A percentile compares a stretch with the other conserved stretches of the same genome.
Conservation (phyloP, 2,888 invertebrate genomes). For the Mesorhabditis sp. region DNA sequence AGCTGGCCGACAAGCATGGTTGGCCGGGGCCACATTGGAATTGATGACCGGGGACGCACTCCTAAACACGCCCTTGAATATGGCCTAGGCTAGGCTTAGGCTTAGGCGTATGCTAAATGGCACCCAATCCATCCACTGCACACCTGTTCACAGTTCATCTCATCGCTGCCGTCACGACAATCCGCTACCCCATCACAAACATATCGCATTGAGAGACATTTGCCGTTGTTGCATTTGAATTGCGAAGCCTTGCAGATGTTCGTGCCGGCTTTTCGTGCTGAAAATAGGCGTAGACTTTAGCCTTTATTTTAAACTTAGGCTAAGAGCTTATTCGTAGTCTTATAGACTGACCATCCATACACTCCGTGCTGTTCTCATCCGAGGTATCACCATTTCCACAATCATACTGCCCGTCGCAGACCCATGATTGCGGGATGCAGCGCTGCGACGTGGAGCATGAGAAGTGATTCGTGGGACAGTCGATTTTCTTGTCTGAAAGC, state of each 20-base stretch:
- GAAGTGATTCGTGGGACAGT: conserved; percentile 23
- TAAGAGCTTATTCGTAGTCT: no score
- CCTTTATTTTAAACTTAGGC: no score
- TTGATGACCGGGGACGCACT: conserved; percentile 18
- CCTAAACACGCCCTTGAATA: not conserved
- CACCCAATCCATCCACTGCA: not conserved
- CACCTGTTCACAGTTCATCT: conserved; percentile 12
- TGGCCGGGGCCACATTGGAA: conserved; percentile 38
- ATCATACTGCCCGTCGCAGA: conserved; percentile 74
- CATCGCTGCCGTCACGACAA: conserved; percentile 64
- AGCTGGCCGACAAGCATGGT: conserved; percentile 57
- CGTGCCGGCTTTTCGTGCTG: not conserved
- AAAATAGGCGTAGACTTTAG: not conserved
- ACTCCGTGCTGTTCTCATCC: conserved; percentile 20
- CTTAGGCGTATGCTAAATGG: not conserved
- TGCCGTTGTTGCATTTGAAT: conserved; percentile 21
- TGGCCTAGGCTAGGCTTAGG: not conserved
- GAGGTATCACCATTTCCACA: conserved; percentile 63
- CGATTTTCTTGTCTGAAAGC: not conserved
- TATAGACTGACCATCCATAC: no score
- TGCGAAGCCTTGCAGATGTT: conserved; percentile 13
- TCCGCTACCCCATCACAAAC: conserved; percentile 67
- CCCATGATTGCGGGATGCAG: conserved; percentile 70
- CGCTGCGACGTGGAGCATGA: conserved; percentile 62
- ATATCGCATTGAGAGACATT: conserved; percentile 53